Conservation (phyloP, 35 echinoderm and acorn worm species). For the Lytechinus variegatus region DNA sequence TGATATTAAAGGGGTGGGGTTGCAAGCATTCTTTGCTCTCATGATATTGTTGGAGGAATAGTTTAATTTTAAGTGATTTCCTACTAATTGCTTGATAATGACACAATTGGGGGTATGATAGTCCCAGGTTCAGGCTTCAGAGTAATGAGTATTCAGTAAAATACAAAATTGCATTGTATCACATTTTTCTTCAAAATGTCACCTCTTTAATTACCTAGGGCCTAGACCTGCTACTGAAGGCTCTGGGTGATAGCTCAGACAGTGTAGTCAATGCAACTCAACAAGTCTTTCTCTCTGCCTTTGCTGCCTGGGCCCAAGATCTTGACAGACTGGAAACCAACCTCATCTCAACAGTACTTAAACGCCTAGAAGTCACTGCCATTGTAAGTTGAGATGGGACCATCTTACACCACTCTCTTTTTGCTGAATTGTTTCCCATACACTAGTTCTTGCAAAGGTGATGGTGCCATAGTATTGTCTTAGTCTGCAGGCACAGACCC, state of each 20-base stretch:
- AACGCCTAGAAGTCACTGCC: conserved; percentile 84
- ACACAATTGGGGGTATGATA: too few relatives aligned
- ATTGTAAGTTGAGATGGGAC: conserved; percentile 68
- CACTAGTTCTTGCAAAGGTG: too few relatives aligned
- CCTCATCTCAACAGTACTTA: conserved; percentile 79
- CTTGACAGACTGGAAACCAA: conserved; percentile 84
- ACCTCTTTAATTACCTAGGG: conserved; percentile 57
- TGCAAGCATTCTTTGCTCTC: too few relatives aligned
- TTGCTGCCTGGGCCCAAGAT: conserved; percentile 92
- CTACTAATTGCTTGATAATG: too few relatives aligned
- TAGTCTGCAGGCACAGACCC: too few relatives aligned
- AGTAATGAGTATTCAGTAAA: too few relatives aligned
- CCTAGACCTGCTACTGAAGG: conserved; percentile 77
- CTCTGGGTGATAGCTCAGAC: conserved; percentile 69
- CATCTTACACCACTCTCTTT: not conserved
- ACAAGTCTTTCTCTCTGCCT: conserved; percentile 87
- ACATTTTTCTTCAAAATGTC: not conserved
- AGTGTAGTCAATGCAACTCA: conserved; percentile 71
- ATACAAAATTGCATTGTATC: not conserved
- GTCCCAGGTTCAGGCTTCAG: too few relatives aligned
- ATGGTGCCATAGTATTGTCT: too few relatives aligned
- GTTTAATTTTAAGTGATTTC: too few relatives aligned
- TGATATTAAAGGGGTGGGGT: too few relatives aligned
- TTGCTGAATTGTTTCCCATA: not conserved
- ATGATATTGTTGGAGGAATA: too few relatives aligned